These are phyloP conservation scores for Nyctibius bracteatus DNA, from an alignment of 2,113 vertebrate species.

Conservation along the genomic window DNA sequence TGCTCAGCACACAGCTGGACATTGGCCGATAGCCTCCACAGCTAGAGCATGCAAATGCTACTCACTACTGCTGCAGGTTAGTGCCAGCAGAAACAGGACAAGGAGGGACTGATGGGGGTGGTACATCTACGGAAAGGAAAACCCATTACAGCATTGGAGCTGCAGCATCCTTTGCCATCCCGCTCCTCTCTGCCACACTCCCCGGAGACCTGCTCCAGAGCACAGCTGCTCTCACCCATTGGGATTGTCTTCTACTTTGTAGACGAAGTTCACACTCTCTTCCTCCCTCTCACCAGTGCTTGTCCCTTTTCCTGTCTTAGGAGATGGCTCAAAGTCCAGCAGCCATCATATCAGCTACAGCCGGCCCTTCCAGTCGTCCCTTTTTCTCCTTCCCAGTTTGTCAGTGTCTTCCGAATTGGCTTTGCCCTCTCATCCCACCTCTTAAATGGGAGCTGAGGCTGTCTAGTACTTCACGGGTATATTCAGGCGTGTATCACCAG, in stretches of 20 bases:
- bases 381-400: neutral
- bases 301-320: neutral
- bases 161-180: neutral
- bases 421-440: neutral
- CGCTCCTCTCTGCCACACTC: neutral
- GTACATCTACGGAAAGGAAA: neutral
- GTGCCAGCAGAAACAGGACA: neutral
- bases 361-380: neutral
- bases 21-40: neutral
- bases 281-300: neutral
- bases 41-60: neutral
- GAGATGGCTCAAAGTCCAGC: neutral
- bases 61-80: neutral
- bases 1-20: neutral
- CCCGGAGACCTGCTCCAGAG: neutral
- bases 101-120: neutral
- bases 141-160: fast-evolving
- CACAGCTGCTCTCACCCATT: neutral
- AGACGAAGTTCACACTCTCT: fast-evolving
- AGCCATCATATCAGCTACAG: neutral
- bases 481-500: neutral
- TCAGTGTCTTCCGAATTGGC: neutral
- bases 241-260: neutral
- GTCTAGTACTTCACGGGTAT: neutral
- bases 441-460: neutral